Conservation (phyloP, 2,888 invertebrate genomes). For the Mythimna ferrago region DNA sequence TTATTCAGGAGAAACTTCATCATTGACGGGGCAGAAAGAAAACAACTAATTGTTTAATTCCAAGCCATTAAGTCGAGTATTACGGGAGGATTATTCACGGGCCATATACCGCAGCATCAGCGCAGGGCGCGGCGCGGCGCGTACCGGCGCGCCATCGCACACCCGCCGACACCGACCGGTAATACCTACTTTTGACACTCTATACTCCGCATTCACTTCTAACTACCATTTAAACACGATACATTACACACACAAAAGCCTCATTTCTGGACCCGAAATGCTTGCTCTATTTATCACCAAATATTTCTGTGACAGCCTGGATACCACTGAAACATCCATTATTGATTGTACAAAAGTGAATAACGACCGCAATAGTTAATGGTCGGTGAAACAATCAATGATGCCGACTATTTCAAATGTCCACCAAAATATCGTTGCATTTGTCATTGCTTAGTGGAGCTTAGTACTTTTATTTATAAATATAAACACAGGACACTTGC, state of each 20-base stretch:
- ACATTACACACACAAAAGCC: constrained; percentile 33
- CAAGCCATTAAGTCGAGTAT: constrained; percentile 89
- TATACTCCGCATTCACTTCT: constrained; percentile 69
- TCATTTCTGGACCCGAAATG: constrained; percentile 12
- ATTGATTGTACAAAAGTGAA: constrained; percentile 43
- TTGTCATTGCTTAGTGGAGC: neutral
- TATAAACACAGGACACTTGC: neutral
- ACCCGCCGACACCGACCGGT: constrained; percentile 54
- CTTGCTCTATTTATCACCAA: constrained; percentile 47
- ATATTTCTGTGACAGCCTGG: constrained; percentile 44
- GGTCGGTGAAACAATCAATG: constrained; percentile 34
- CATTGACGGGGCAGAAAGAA: constrained; percentile 88
- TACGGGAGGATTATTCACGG: constrained; percentile 89
- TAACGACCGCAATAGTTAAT: constrained; percentile 37
- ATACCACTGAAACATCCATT: constrained; percentile 44
- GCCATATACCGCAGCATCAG: constrained; percentile 87
- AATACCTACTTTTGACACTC: constrained; percentile 65
- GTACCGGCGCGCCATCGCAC: constrained; percentile 62
- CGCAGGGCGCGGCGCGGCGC: constrained; percentile 72
- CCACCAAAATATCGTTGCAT: constrained; percentile 8
- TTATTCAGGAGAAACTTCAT: constrained; percentile 74
- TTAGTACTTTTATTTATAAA: neutral
- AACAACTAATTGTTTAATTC: constrained; percentile 90
- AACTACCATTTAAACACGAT: constrained; percentile 70
- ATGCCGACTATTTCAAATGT: constrained; percentile 21